Evolutionary conservation across 2,888 invertebrate genomes (phyloP).

Genomic region (Plagiodera versicolora): DNA sequence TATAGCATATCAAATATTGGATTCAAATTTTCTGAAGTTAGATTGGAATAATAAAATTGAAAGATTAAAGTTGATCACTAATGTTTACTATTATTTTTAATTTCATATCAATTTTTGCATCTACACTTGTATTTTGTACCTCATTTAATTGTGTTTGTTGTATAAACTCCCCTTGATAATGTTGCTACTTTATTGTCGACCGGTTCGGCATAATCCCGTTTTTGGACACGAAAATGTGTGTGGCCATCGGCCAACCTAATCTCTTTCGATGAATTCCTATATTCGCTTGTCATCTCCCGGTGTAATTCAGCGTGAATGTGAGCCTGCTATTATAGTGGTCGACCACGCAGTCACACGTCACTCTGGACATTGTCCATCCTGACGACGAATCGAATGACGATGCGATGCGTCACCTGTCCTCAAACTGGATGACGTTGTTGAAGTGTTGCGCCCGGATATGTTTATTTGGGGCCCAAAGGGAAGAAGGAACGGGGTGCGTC

Average conservation of each 20-base stretch:
- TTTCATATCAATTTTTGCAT: too few relatives aligned
- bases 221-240: constrained; percentile 32
- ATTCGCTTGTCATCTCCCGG: constrained; percentile 41
- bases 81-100: too few relatives aligned
- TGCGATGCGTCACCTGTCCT: constrained; percentile 48
- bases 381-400: background rate
- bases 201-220: background rate
- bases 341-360: constrained; percentile 44
- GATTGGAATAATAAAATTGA: too few relatives aligned
- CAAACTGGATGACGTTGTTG: background rate
- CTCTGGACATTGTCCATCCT: constrained; percentile 46
- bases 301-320: constrained; percentile 51
- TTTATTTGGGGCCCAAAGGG: background rate
- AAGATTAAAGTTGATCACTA: too few relatives aligned
- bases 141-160: too few relatives aligned
- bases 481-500: background rate
- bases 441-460: background rate
- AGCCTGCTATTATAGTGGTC: constrained; percentile 47
- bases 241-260: constrained; percentile 36
- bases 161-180: too few relatives aligned
- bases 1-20: too few relatives aligned
- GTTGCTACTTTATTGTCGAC: background rate
- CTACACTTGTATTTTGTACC: too few relatives aligned
- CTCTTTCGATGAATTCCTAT: constrained; percentile 31
- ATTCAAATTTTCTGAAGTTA: too few relatives aligned